Percentiles rank a stretch among this genome's conserved stretches.
phyloP scores from a whole-genome alignment of 2,797 vertebrate genomes.

The Ficedula albicollis region DNA sequence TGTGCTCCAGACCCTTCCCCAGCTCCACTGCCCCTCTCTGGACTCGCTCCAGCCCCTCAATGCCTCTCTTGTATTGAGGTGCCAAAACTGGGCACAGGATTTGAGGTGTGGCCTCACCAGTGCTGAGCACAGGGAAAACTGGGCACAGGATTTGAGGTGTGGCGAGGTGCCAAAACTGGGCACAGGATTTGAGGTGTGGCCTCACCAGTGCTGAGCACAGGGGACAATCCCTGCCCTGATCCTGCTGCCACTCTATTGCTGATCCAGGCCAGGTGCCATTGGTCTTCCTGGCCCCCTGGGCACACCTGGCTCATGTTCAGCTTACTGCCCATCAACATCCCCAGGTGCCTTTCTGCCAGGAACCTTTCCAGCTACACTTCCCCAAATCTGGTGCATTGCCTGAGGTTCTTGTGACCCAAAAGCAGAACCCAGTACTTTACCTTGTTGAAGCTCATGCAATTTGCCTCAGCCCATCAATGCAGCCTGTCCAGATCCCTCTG shows the following conservation, averaged over 20 bases:
- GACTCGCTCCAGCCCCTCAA: background rate
- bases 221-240: background rate
- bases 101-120: background rate
- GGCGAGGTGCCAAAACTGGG: background rate
- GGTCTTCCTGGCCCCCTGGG: background rate
- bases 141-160: background rate
- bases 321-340: accelerated
- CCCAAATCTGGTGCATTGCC: background rate
- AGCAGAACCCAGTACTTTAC: background rate
- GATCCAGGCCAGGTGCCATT: background rate
- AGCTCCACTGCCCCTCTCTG: accelerated
- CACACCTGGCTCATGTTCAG: background rate
- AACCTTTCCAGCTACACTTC: background rate
- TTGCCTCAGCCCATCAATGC: background rate
- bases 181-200: background rate
- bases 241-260: background rate
- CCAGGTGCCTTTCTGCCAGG: background rate
- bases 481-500: too few species aligned
- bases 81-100: background rate
- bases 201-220: accelerated
- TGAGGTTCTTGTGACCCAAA: background rate
- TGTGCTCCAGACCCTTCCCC: background rate
- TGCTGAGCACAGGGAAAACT: background rate
- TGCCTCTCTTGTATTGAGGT: background rate
- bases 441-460: background rate